Base-by-base conservation (phyloP, 2,888 invertebrate species). In the Omphaloscelis lunosa region DNA sequence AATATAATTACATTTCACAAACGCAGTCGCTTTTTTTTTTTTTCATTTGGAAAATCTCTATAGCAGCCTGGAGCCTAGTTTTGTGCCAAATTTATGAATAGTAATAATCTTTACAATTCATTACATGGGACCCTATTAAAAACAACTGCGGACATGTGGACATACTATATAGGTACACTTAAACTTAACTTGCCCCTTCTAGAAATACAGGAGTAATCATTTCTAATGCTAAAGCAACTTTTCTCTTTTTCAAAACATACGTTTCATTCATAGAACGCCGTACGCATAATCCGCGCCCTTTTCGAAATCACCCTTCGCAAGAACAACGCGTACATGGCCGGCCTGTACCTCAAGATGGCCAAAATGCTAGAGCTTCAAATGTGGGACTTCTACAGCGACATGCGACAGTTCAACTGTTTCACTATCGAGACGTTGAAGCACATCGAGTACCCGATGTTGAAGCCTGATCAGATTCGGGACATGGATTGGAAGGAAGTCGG, bases 291-390 rank as follows among this genome's bases (percentile, higher is more conserved):
- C 12, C 97, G 99, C 61, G 99, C 99, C 0, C 95, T 99, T 56
- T 99, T 99, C 94, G 99, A 99, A 91, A 98, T 99, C 83, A 98
- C 98, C 0, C 95, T 99, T 11, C 97, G 98, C 48, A 98, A 98
- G 90, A 99, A 99, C 92, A 99, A 99, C 97, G 98, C 99, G 0
- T 97, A 99, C 84, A 97, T 99, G 97, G 98, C 99, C 0, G 98
- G 98, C 0, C 97, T 99, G 11, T 98, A 99, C 85, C 97, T 99
- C 1, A 97, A 97, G 87, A 97, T 99, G 91, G 98, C 99, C 53
- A 99, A 99, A 95, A 99, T 99, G 98, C 97, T 99, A 83, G 99
- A 99, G 92, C 97, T 98, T 7, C 98, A 99, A 90, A 97, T 98
- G 86, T 99, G 99, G 99, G 97, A 98, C 86, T 98, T 98, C 91